Base-by-base conservation (phyloP, 2,888 invertebrate genomes). In the Anorthoa munda region DNA sequence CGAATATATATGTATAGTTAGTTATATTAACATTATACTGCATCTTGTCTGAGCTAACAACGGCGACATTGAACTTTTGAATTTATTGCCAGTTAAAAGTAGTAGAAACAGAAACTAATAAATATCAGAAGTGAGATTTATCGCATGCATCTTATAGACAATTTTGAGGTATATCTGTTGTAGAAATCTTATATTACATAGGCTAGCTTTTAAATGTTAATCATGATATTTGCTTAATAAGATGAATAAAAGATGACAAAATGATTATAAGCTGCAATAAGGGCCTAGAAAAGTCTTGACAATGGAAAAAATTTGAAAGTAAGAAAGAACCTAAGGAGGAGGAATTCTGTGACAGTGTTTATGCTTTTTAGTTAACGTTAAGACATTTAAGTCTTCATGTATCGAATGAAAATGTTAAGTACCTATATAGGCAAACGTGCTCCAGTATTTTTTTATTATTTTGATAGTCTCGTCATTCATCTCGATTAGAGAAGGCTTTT, bases 71-170 rank as follows among this genome's bases (percentile, higher is more conserved):
- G 23, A 59, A 23, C 2, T 59, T 46, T 51, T 31, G 12, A 13
- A n/a, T 46, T n/a, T 45, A 39, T 68, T 48, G 12, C 26, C 18
- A 55, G 11, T 3, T 45, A 0, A 11, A 17, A 23, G 23, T 17
- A 45, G 2, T 12, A 18, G 9, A 1, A 39, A 46, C 21, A 15
- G n/a, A 23, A 50, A 66, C 15, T 17, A 64, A 51, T 39, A 21
- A 77, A 60, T 48, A 15, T 60, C 11, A 39, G 12, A 75, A 18
- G 23, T 26, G 15, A 13, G 15, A 21, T 9, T 21, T 23, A 58
- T 66, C 13, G 17, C 18, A 45, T 7, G 4, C 21, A 56, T 45
- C 48, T 5, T 13, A 17, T 2, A 59, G 18, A 23, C 4, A 13
- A 60, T 45, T 9, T 21, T 12, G 7, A 39, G 39, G 1, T 39